Evolutionary conservation across 2,888 invertebrate genomes (phyloP).

Genomic region (Zhuqinia jingwanae): DNA sequence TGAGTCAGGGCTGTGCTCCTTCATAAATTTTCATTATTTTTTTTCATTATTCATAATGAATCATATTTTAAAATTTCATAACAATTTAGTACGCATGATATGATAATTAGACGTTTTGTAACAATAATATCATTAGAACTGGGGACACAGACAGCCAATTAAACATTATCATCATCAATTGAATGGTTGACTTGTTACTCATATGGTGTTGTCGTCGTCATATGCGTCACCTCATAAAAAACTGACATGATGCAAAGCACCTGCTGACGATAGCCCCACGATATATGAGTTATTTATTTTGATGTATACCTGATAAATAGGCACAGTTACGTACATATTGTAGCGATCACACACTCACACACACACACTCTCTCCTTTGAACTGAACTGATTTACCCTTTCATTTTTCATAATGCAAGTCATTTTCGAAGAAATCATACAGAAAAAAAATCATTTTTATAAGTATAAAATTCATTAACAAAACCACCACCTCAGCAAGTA

Average conservation of each 20-base stretch:
- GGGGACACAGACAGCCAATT: constrained; percentile 48
- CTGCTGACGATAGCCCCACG: too few species aligned
- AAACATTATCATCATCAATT: not conserved
- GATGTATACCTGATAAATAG: too few species aligned
- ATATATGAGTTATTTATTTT: too few species aligned
- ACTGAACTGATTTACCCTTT: not conserved
- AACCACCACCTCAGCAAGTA: constrained; percentile 13
- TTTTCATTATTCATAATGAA: constrained; percentile 27
- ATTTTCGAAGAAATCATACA: constrained; percentile 8
- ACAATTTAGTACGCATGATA: constrained; percentile 23
- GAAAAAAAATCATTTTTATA: constrained; percentile 2
- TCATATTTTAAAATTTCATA: constrained; percentile 6
- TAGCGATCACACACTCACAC: too few species aligned
- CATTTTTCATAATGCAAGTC: not conserved
- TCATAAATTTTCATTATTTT: constrained; percentile 46
- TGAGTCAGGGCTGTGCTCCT: constrained; percentile 73
- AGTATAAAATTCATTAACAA: constrained; percentile 11
- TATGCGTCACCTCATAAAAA: constrained; percentile 21
- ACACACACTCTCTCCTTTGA: not conserved
- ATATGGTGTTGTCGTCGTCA: too few species aligned
- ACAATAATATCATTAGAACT: constrained; percentile 36
- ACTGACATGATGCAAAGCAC: too few species aligned
- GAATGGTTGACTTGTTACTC: not conserved
- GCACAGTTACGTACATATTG: too few species aligned
- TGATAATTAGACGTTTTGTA: too few species aligned